Evolutionary conservation across 2,797 vertebrate species (phyloP).

Genomic region (Takifugu ocellatus): DNA sequence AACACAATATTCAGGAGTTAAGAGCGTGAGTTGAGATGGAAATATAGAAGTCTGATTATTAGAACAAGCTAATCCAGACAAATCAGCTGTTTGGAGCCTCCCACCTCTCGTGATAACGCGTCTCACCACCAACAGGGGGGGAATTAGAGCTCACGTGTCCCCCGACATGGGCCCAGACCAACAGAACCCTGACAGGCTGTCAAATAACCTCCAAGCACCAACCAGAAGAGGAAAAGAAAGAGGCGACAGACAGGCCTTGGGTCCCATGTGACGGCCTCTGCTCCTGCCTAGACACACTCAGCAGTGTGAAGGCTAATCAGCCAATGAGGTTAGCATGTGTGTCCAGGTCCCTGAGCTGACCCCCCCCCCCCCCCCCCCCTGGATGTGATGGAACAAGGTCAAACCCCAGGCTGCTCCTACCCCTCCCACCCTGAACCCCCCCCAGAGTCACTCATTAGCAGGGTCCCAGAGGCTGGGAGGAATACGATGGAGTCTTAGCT

Average conservation of each 20-base stretch:
- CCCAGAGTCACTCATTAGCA: slow-evolving; percentile 50
- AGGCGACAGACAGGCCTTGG: neutral
- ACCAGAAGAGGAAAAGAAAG: neutral
- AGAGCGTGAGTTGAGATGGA: slow-evolving; percentile 22
- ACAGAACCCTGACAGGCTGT: neutral
- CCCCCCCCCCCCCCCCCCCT: slow-evolving; percentile 4
- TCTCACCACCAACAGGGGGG: slow-evolving; percentile 17
- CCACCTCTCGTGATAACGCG: slow-evolving; percentile 1
- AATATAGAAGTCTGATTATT: slow-evolving; percentile 14
- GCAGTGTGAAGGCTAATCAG: neutral
- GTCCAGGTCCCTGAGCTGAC: slow-evolving; percentile 9
- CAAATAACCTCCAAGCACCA: slow-evolving; percentile 2
- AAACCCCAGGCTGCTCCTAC: slow-evolving; percentile 44
- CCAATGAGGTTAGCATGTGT: slow-evolving; percentile 14
- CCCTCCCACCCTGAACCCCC: slow-evolving; percentile 14
- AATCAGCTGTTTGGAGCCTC: neutral
- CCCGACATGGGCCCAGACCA: neutral
- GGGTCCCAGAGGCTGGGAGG: slow-evolving; percentile 39
- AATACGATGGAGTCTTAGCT: slow-evolving; percentile 25
- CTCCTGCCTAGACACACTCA: neutral
- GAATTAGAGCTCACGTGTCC: slow-evolving; percentile 19
- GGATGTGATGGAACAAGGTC: slow-evolving; percentile 52
- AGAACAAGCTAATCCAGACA: neutral
- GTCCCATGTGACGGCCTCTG: neutral
- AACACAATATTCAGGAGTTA: slow-evolving; percentile 38